phyloP scores from a whole-genome alignment of 2,113 vertebrate species.

The Hypomesus transpacificus region DNA sequence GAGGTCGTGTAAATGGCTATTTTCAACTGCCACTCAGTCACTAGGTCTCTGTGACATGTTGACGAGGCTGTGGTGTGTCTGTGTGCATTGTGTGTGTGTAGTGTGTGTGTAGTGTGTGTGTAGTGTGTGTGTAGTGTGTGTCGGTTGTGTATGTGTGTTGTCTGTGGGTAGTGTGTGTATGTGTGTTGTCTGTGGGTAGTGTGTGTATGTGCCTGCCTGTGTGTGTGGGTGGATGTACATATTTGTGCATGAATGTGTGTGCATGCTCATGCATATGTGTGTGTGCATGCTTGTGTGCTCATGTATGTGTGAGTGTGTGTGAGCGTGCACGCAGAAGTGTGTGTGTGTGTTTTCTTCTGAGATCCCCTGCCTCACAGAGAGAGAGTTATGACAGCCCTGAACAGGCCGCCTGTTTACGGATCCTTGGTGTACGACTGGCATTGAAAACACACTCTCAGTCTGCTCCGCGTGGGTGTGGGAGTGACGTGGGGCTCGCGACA shows the following conservation, averaged over 20 bases:
- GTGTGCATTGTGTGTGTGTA: no score
- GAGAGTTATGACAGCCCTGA: conserved; percentile 44
- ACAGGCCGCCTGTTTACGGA: conserved; percentile 58
- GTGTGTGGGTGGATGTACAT: not conserved
- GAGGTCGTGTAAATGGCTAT: conserved; percentile 4
- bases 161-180: no score
- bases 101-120: no score
- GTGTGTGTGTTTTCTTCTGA: not conserved
- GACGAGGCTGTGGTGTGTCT: no score
- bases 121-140: no score
- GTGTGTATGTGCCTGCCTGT: not conserved
- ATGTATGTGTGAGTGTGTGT: not conserved
- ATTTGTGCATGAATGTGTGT: not conserved
- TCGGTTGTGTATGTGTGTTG: no score
- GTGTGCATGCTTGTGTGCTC: not conserved
- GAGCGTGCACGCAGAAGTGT: not conserved
- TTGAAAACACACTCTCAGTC: conserved; percentile 41
- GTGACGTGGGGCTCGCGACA: conserved; percentile 23
- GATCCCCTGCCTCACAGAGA: conserved; percentile 26
- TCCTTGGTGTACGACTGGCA: conserved; percentile 28
- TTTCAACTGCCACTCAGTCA: not conserved
- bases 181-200: not conserved
- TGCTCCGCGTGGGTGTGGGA: conserved; percentile 36
- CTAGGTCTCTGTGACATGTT: no score
- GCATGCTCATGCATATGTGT: not conserved